Base-by-base conservation (phyloP, 2,888 invertebrate genomes). In the Chrysolina oricalcia region DNA sequence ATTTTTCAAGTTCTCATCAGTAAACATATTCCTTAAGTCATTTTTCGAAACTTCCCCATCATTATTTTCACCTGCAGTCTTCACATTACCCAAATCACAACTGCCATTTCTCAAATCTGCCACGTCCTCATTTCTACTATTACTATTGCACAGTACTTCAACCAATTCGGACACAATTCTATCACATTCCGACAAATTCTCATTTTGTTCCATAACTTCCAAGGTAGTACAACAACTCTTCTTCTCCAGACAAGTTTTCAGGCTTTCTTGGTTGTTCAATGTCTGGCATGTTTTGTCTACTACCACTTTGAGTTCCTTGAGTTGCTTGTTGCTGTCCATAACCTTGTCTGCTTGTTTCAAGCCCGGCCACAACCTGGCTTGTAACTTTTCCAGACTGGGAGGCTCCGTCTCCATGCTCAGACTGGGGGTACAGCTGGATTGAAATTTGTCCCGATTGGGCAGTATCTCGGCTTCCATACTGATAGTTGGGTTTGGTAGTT, bases 131-230 rank as follows among this genome's bases (percentile, higher is more conserved):
- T 40, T 40, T 56, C 21, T 66, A 70, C 73, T 64, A 21, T 70
- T 53, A 64, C 65, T 78, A 78, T 75, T 78, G 78, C 78, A 73
- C 78, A 43, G 59, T 59, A 64, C 59, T 70, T 72, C 53, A 53
- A 64, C 65, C 21, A 41, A 46, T 64, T 50, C 21, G 21, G n/a
- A 41, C 62, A 21, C 19, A 50, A 59, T 53, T 35, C 40, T 56
- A 63, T 70, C 70, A 72, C 63, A 56, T 43, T 53, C 53, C 11
- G 35, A 13, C 15, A 9, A 4, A 19, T 21, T 64, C 21, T 73
- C 48, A 76, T 67, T 73, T 76, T 41, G 71, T 59, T 56, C 72
- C 72, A 27, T 72, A 75, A 40, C 63, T 65, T 75, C 68, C 75
- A 46, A 72, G 64, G 50, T 67, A 71, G 48, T 72, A 59, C 15